Evolutionary conservation across 2,113 vertebrate species (phyloP).

Genomic region (Aldabrachelys gigantea): DNA sequence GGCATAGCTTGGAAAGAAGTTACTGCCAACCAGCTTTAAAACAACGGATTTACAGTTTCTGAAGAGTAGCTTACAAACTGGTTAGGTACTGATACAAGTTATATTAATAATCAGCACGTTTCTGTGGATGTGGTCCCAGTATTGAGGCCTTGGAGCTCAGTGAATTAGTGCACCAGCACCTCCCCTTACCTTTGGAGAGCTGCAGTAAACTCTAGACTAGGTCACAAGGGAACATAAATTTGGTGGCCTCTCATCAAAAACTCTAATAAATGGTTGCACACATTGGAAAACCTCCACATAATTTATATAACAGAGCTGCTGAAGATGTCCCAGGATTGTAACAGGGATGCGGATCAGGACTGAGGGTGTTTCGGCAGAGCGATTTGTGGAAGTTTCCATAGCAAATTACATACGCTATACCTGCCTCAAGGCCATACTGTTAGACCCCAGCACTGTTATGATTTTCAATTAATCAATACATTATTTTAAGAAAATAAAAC

Average conservation of each 20-base stretch:
- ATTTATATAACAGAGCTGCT: background rate
- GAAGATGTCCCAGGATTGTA: background rate
- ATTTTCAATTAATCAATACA: background rate
- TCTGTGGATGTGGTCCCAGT: background rate
- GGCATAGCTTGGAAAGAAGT: constrained; percentile 26
- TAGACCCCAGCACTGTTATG: background rate
- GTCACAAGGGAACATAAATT: background rate
- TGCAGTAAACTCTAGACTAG: background rate
- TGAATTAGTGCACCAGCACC: background rate
- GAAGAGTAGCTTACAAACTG: background rate
- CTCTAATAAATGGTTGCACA: background rate
- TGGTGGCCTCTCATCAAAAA: background rate
- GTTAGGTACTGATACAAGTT: constrained; percentile 36
- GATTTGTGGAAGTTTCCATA: background rate
- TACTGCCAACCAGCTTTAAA: background rate
- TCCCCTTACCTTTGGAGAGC: background rate
- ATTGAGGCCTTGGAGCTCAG: background rate
- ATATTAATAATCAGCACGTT: constrained; percentile 19
- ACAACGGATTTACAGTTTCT: constrained; percentile 7
- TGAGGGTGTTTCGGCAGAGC: background rate
- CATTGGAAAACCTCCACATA: background rate
- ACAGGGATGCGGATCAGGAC: background rate
- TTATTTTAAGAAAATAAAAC: background rate
- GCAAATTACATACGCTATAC: background rate
- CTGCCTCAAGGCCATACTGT: background rate